phyloP scores from a whole-genome alignment of 2,797 vertebrate species.

The Cuniculus paca region DNA sequence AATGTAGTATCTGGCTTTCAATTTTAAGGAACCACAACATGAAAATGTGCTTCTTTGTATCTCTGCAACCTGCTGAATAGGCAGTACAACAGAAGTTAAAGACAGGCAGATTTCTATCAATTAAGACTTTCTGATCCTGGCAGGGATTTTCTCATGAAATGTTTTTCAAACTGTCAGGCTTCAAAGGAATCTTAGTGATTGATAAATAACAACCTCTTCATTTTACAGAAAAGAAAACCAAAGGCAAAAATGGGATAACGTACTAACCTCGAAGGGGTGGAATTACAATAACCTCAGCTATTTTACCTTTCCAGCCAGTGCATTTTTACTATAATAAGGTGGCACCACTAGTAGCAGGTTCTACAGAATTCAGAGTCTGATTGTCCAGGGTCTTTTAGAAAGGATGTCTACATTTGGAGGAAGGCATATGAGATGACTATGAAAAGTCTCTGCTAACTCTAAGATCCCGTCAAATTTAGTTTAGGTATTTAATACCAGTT shows the following conservation, averaged over 20 bases:
- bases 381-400: neutral
- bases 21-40: neutral
- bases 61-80: neutral
- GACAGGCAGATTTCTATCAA: slow-evolving; percentile 1
- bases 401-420: neutral
- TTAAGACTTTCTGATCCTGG: neutral
- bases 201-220: neutral
- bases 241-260: neutral
- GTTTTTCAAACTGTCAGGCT: neutral
- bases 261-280: neutral
- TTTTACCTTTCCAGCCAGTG: neutral
- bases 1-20: neutral
- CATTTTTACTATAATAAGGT: neutral
- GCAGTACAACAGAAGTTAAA: neutral
- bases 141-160: slow-evolving; percentile 44
- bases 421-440: neutral
- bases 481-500: neutral
- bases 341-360: neutral
- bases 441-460: neutral
- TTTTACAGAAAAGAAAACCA: slow-evolving; percentile 12
- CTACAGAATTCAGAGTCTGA: neutral
- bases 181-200: neutral
- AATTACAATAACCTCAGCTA: neutral
- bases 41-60: neutral
- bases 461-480: neutral